Evolutionary conservation across 2,797 vertebrate genomes (phyloP), one percentile per base, ranked within the genome.

Genomic region (Lagodon rhomboides): DNA sequence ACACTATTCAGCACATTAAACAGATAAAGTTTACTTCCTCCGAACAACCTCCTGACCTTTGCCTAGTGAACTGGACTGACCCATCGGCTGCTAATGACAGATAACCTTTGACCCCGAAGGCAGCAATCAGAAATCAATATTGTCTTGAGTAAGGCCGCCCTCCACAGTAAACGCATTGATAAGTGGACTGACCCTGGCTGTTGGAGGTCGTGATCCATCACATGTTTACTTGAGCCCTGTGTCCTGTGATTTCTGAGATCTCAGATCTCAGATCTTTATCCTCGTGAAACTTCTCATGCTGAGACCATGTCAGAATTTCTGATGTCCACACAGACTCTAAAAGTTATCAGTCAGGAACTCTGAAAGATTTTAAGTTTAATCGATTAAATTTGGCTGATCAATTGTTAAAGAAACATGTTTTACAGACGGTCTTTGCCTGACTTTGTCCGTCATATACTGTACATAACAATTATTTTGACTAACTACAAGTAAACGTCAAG

Each of bases 31-130:
- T 80, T 15, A 80, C 84, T 89, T 89, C 85, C 88, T 83, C 53
- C 38, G 61, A 74, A 25, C 43, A 74, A 82, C 73, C 70, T 63
- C 43, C 3, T 79, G 82, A 81, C 85, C 73, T 71, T 68, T 54
- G 25, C 66, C 56, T 58, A 68, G 49, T 25, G 59, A 74, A 50
- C 70, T 79, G 68, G 11, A 22, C 44, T 23, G 66, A 73, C 61
- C 41, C 53, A 60, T 79, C 47, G 68, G 69, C 68, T 66, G 67
- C 77, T 75, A 62, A 79, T 61, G 43, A 47, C 22, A 68, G 87
- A 91, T 90, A 90, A 91, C 89, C 90, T 90, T 65, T 89, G 80
- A 91, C 87, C 80, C 78, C 8, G 41, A 80, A 62, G 77, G 66
- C 63, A 83, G 54, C 67, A 71, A 87, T 88, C 80, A 68, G n/a